Evolutionary conservation across 2,113 vertebrate species (phyloP).

Genomic region (Lepisosteus osseus): DNA sequence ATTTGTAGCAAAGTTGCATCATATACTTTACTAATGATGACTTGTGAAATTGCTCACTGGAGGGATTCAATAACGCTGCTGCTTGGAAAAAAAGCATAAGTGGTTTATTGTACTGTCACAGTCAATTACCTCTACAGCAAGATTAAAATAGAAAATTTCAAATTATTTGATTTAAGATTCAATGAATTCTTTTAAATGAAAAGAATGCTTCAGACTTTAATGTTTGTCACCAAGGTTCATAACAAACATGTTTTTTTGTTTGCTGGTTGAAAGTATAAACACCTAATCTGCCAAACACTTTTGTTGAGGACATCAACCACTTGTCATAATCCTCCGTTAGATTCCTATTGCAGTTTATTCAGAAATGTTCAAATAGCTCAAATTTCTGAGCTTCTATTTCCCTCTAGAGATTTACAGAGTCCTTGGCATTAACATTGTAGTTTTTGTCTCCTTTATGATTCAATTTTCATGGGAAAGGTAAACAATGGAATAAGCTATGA

Average conservation of each 20-base stretch:
- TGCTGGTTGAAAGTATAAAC: too few relatives aligned
- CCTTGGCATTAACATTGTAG: too few relatives aligned
- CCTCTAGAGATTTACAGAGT: too few relatives aligned
- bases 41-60: not conserved
- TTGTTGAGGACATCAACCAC: too few relatives aligned
- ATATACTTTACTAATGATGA: not conserved
- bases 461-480: too few relatives aligned
- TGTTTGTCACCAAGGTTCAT: not conserved
- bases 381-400: too few relatives aligned
- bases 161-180: constrained; percentile 4
- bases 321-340: too few relatives aligned
- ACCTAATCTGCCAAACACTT: too few relatives aligned
- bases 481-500: too few relatives aligned
- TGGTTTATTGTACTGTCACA: not conserved
- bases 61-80: not conserved
- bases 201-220: not conserved
- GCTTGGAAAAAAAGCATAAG: not conserved
- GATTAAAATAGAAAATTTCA: not conserved
- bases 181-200: not conserved
- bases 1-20: not conserved
- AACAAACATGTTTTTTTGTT: not conserved
- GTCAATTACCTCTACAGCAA: not conserved
- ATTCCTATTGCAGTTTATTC: too few relatives aligned
- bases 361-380: too few relatives aligned
- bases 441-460: too few relatives aligned